These are phyloP conservation scores for Rhagonycha fulva DNA, from an alignment of 2,888 invertebrate genomes.

Conservation along the genomic window DNA sequence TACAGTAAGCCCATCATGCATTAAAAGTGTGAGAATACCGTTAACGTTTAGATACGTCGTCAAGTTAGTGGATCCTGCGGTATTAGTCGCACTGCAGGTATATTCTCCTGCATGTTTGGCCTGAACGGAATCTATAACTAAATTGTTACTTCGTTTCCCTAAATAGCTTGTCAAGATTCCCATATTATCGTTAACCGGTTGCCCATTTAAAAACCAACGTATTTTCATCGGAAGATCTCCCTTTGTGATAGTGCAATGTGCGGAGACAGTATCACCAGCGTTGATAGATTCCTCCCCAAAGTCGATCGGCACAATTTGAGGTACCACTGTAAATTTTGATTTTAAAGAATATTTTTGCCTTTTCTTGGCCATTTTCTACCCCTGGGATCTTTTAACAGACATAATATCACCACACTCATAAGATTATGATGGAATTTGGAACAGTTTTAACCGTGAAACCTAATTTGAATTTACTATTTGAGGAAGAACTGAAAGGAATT, in stretches of 20 bases:
- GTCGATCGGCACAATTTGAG: neutral
- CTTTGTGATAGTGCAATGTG: slow-evolving; percentile 66
- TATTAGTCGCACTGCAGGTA: slow-evolving; percentile 70
- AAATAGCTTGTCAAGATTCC: slow-evolving; percentile 62
- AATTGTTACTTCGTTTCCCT: slow-evolving; percentile 64
- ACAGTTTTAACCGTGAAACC: too few relatives aligned
- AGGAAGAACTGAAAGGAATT: neutral
- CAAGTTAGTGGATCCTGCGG: slow-evolving; percentile 58
- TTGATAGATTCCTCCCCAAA: slow-evolving; percentile 68
- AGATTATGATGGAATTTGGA: too few relatives aligned
- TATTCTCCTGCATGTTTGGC: slow-evolving; percentile 73
- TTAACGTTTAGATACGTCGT: neutral
- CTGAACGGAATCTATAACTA: slow-evolving; percentile 65
- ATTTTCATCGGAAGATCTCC: slow-evolving; percentile 75
- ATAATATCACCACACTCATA: too few relatives aligned
- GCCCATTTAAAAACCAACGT: slow-evolving; percentile 73
- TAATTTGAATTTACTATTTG: neutral
- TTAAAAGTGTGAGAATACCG: neutral
- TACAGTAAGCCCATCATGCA: neutral
- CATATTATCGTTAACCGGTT: slow-evolving; percentile 59
- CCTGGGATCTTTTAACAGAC: too few relatives aligned
- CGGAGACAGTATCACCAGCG: slow-evolving; percentile 60
- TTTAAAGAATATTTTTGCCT: too few relatives aligned
- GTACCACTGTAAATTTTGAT: neutral
- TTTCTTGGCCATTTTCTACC: too few relatives aligned